phyloP scores from a whole-genome alignment of 2,797 vertebrate genomes.

The Anabas testudineus region DNA sequence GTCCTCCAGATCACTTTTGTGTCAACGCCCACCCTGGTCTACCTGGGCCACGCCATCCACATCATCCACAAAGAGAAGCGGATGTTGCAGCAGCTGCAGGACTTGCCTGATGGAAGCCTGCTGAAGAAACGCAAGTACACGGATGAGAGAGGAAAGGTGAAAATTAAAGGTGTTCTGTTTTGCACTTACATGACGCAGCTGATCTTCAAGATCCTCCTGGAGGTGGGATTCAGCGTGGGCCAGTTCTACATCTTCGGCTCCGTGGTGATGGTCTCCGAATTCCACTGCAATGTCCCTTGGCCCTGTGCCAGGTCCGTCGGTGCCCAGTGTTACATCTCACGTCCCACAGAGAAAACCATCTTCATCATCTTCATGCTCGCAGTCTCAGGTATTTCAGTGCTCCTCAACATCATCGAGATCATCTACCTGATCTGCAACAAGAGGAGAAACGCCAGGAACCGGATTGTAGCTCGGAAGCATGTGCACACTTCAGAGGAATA shows the following conservation, averaged over 20 bases:
- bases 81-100: slow-evolving; percentile 77
- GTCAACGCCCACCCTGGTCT: slow-evolving; percentile 78
- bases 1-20: slow-evolving; percentile 91
- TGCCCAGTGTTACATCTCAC: slow-evolving; percentile 90
- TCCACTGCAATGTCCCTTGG: slow-evolving; percentile 76
- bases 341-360: slow-evolving; percentile 92
- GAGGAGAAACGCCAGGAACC: slow-evolving; percentile 5
- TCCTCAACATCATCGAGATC: slow-evolving; percentile 88
- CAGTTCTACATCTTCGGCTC: slow-evolving; percentile 91
- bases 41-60: slow-evolving; percentile 79
- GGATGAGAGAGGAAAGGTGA: slow-evolving; percentile 84
- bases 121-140: slow-evolving; percentile 77
- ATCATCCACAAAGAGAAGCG: slow-evolving; percentile 88
- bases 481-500: background rate
- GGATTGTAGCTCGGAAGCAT: rapidly evolving
- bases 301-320: slow-evolving; percentile 79
- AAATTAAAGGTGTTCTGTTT: slow-evolving; percentile 88
- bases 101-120: slow-evolving; percentile 41
- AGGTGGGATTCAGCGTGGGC: slow-evolving; percentile 88
- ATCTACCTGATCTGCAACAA: slow-evolving; percentile 78
- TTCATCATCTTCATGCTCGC: slow-evolving; percentile 94
- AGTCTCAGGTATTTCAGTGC: slow-evolving; percentile 88
- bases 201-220: slow-evolving; percentile 89
- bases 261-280: slow-evolving; percentile 80
- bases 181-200: slow-evolving; percentile 88